A percentile compares a stretch with the other conserved stretches of the same genome.
Evolutionary conservation across 2,888 invertebrate species (phyloP).

Genomic region (Drosophila mulleri): DNA sequence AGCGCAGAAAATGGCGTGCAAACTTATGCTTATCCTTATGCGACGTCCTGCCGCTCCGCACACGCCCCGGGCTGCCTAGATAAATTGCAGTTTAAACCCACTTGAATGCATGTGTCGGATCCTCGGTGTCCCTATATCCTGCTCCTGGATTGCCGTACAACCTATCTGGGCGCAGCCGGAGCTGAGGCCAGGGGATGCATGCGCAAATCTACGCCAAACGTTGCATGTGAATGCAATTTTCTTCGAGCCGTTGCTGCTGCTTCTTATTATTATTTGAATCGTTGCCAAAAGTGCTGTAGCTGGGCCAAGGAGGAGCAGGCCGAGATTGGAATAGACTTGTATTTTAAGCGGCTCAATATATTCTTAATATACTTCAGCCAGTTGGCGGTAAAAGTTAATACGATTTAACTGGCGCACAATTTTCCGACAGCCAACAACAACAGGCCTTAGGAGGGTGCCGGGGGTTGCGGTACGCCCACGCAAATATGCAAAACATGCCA

Average conservation of each 20-base stretch:
- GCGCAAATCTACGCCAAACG: conserved; percentile 49
- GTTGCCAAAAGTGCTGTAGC: conserved; percentile 49
- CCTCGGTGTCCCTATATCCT: conserved; percentile 28
- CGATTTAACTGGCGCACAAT: conserved; percentile 75
- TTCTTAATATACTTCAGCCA: conserved; percentile 76
- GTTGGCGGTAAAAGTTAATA: conserved; percentile 78
- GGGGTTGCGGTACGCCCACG: conserved; percentile 18
- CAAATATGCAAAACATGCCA: conserved; percentile 73
- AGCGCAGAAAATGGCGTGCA: conserved; percentile 68
- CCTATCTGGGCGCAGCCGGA: conserved; percentile 56
- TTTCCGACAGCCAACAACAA: conserved; percentile 50
- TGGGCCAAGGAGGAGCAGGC: neutral
- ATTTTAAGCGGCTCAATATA: conserved; percentile 76
- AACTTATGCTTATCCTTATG: conserved; percentile 77
- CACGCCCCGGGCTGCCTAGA: conserved; percentile 48
- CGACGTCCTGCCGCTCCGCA: conserved; percentile 33
- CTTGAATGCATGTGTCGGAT: conserved; percentile 74
- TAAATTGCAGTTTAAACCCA: conserved; percentile 78
- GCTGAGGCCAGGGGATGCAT: conserved; percentile 3
- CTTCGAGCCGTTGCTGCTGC: conserved; percentile 7
- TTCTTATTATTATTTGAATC: conserved; percentile 47
- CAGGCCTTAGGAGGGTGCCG: neutral
- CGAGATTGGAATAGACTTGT: conserved; percentile 73
- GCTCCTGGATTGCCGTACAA: conserved; percentile 51
- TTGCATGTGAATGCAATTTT: conserved; percentile 63